These are phyloP conservation scores for Thunnus albacares DNA, from an alignment of 2,797 vertebrate species.

Conservation along the genomic window DNA sequence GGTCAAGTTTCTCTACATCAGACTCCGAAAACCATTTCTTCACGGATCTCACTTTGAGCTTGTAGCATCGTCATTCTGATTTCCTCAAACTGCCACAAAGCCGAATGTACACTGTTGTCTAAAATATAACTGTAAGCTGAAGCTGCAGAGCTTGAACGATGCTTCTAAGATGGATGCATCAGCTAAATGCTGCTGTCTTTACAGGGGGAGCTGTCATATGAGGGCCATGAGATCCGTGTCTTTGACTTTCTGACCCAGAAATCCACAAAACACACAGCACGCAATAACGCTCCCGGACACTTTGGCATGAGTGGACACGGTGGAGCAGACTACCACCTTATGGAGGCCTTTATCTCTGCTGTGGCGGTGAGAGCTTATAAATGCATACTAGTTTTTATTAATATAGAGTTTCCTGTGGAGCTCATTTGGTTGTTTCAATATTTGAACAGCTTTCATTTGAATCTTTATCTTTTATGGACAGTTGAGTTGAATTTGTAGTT, in stretches of 20 bases:
- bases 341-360: slow-evolving; percentile 87
- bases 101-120: no score
- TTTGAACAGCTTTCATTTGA: background rate
- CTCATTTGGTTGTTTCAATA: background rate
- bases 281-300: background rate
- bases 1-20: no score
- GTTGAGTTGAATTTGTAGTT: background rate
- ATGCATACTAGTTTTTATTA: background rate
- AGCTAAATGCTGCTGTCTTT: slow-evolving; percentile 15
- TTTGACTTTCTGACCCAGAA: slow-evolving; percentile 87
- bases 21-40: no score
- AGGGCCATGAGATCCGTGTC: slow-evolving; percentile 77
- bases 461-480: background rate
- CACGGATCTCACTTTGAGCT: no score
- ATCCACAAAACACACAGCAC: slow-evolving; percentile 65
- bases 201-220: slow-evolving; percentile 87
- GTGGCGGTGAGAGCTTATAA: slow-evolving; percentile 82
- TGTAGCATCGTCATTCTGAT: no score
- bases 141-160: background rate
- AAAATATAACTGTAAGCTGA: no score
- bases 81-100: no score
- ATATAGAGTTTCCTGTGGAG: background rate
- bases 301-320: slow-evolving; percentile 78
- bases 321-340: slow-evolving; percentile 87
- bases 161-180: background rate